phyloP scores from a whole-genome alignment of 2,888 invertebrate species.

The Eristalis pertinax region DNA sequence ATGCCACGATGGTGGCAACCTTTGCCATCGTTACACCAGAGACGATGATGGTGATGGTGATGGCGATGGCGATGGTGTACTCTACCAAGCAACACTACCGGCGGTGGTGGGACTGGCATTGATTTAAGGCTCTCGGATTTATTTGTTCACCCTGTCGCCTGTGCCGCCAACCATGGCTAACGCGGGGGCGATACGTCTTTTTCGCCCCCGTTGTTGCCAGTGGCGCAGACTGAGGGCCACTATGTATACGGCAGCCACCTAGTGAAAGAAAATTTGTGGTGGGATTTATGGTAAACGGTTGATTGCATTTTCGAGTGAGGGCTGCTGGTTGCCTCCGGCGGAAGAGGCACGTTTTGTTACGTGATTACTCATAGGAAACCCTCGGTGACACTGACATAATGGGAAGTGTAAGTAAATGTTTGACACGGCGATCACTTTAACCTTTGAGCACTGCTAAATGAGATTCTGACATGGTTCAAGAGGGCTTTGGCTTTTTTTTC shows the following conservation, averaged over 20 bases:
- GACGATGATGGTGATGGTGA: neutral
- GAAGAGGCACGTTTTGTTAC: constrained; percentile 39
- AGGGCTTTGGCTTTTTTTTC: too few relatives aligned
- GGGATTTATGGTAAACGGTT: constrained; percentile 66
- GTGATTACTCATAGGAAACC: constrained; percentile 57
- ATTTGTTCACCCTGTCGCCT: constrained; percentile 34
- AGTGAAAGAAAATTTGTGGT: constrained; percentile 61
- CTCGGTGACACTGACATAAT: constrained; percentile 49
- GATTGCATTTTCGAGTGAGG: constrained; percentile 52
- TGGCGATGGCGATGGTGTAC: neutral
- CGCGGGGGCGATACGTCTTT: constrained; percentile 45
- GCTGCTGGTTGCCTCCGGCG: neutral
- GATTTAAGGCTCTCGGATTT: constrained; percentile 64
- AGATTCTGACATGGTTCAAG: too few relatives aligned
- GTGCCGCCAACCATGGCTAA: constrained; percentile 32
- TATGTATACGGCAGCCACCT: neutral
- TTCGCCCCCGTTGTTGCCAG: neutral
- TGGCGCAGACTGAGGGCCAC: constrained; percentile 15
- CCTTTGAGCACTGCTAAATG: neutral
- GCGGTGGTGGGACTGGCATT: constrained; percentile 18
- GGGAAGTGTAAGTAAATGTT: constrained; percentile 48
- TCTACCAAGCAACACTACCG: neutral
- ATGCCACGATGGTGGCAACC: constrained; percentile 20
- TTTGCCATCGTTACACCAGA: constrained; percentile 9
- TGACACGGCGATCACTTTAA: constrained; percentile 13